Evolutionary conservation across 2,113 vertebrate species (phyloP).

Genomic region (Saguinus imperator): DNA sequence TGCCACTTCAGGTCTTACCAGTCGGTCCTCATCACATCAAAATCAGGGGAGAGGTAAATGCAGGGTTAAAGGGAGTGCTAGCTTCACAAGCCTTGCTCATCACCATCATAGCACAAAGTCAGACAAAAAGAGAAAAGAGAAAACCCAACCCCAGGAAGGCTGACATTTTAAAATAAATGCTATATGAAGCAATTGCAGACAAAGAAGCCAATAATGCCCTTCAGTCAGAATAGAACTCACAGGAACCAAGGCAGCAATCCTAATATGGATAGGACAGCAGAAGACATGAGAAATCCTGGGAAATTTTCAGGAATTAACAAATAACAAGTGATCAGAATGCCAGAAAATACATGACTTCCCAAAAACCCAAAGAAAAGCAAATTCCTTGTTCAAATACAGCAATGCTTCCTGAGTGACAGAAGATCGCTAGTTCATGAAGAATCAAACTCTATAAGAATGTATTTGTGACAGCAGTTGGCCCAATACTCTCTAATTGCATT

Average conservation of each 20-base stretch:
- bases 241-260: too few relatives aligned
- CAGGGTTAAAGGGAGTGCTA: background rate
- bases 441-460: background rate
- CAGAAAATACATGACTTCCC: background rate
- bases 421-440: background rate
- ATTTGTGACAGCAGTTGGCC: background rate
- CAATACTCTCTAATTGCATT: background rate
- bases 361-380: background rate
- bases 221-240: background rate
- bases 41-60: background rate
- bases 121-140: background rate
- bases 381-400: background rate
- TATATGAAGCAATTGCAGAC: background rate
- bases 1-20: background rate
- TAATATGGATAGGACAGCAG: background rate
- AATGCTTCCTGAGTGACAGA: background rate
- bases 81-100: fast-evolving
- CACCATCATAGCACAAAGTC: background rate
- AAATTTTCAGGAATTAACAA: background rate
- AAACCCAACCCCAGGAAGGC: fast-evolving
- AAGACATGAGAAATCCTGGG: background rate
- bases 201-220: background rate
- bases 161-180: background rate
- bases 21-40: too few relatives aligned
- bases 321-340: background rate